These are phyloP conservation scores for Eleutherodactylus coqui DNA, from an alignment of 2,797 vertebrate species.

Conservation along the genomic window DNA sequence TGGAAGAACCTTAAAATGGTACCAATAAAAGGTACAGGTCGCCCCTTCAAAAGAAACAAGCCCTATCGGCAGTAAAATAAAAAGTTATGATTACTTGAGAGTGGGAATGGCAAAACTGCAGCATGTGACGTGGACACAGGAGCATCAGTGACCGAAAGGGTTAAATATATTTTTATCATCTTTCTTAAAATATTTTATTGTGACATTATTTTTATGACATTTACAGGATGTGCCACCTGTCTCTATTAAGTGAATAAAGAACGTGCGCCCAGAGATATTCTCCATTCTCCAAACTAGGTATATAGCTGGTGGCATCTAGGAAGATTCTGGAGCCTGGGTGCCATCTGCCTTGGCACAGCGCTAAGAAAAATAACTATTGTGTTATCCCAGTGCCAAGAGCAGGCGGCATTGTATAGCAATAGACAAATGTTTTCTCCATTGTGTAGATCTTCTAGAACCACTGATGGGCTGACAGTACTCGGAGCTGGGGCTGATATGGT, in stretches of 20 bases:
- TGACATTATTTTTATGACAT: background rate
- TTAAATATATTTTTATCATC: background rate
- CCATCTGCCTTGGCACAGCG: constrained; percentile 8
- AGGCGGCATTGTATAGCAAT: background rate
- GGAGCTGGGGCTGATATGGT: background rate
- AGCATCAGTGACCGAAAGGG: too few species aligned
- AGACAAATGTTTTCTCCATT: background rate
- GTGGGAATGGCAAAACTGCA: too few species aligned
- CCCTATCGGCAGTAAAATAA: too few species aligned
- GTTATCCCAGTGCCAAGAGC: background rate
- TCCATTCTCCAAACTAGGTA: background rate
- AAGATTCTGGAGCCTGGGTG: background rate
- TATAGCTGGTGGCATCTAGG: constrained; percentile 2
- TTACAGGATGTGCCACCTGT: background rate
- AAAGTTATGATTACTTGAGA: too few species aligned
- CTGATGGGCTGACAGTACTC: background rate
- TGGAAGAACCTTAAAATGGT: too few species aligned
- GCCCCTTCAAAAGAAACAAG: too few species aligned
- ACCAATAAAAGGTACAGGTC: too few species aligned
- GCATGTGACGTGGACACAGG: too few species aligned
- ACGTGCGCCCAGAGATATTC: background rate
- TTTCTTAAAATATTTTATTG: background rate
- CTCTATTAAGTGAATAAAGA: background rate
- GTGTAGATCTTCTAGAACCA: background rate
- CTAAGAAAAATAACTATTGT: background rate